Evolutionary conservation across 92 coral and sea anemone species (phyloP), one percentile per base, ranked within the genome.

Genomic region (Siderastrea siderea): DNA sequence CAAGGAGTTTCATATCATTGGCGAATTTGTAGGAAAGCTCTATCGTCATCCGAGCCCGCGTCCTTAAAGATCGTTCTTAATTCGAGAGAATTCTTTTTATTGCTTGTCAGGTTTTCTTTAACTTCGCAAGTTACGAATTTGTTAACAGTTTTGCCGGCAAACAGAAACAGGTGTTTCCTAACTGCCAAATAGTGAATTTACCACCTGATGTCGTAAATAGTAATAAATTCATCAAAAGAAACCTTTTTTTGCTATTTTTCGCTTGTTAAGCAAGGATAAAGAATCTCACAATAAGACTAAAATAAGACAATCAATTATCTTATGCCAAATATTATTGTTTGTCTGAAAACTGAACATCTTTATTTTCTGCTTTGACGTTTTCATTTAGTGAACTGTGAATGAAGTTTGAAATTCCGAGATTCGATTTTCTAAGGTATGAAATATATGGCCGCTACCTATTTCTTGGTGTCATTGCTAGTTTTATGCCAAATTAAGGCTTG

Each of bases 131-230:
- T 26, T 26, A 0, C 13, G 66, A 44, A 76, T 38, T 44, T 54
- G 66, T 76, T 14, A 26, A 19, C 47, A 57, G 14, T 82, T 50
- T 47, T 69, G 53, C 51, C 43, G 74, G 58, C 47, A 7, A 12
- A 38, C 48, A 17, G 45, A 57, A 63, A 17, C 86, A 69, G 78
- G 86, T 82, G 86, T 82, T 70, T 69, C 63, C n/a, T 60, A 69
- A 53, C n/a, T 65, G 73, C 12, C 84, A 13, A 38, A 7, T 26
- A 38, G 14, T 16, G 55, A 81, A 66, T 67, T 26, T 5, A 15
- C 65, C 76, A 82, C 70, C 78, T 15, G 48, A 82, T 69, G 59
- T 47, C n/a, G 16, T 65, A 11, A 7, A 69, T 73, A 57, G 68
- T 69, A 55, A 17, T 47, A 82, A 79, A 79, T 58, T 46, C 77